phyloP scores from a whole-genome alignment of 2,888 invertebrate genomes.

The Hirtodrosophila trivittata region DNA sequence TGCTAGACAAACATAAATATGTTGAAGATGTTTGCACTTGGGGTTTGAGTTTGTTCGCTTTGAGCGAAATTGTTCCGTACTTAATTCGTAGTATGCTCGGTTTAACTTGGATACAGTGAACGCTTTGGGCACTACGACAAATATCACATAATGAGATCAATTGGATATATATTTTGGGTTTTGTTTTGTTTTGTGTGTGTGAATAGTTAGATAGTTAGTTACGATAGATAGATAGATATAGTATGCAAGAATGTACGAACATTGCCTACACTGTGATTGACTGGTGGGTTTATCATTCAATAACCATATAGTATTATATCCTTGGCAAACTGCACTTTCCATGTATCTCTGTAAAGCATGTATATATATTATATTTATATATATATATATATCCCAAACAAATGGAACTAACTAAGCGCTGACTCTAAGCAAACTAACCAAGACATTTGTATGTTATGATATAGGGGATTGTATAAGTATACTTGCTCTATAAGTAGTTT shows the following conservation, averaged over 20 bases:
- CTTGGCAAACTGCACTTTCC: conserved; percentile 26
- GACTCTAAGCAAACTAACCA: conserved; percentile 9
- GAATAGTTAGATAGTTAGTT: too few species aligned
- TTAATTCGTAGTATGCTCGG: conserved; percentile 48
- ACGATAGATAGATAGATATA: neutral
- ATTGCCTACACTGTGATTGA: conserved; percentile 29
- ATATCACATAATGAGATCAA: conserved; percentile 81
- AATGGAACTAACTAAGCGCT: conserved; percentile 17
- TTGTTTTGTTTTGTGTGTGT: conserved; percentile 20
- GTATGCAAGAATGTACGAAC: conserved; percentile 54
- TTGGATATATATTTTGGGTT: conserved; percentile 74
- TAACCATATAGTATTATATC: conserved; percentile 18
- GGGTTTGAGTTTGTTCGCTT: conserved; percentile 49
- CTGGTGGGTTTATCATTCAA: conserved; percentile 48
- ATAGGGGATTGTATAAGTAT: conserved; percentile 9
- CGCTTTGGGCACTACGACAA: conserved; percentile 77
- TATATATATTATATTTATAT: conserved; percentile 1
- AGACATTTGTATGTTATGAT: conserved; percentile 12
- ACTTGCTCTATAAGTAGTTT: conserved; percentile 20
- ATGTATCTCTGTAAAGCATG: conserved; percentile 11
- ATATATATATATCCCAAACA: conserved; percentile 15
- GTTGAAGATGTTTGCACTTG: conserved; percentile 22
- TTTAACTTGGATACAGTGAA: conserved; percentile 68
- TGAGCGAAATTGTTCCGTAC: conserved; percentile 44
- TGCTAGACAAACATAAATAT: too few species aligned